Evolutionary conservation across 2,797 vertebrate genomes (phyloP), one percentile per base, ranked within the genome.

Genomic region (Danio choprae): DNA sequence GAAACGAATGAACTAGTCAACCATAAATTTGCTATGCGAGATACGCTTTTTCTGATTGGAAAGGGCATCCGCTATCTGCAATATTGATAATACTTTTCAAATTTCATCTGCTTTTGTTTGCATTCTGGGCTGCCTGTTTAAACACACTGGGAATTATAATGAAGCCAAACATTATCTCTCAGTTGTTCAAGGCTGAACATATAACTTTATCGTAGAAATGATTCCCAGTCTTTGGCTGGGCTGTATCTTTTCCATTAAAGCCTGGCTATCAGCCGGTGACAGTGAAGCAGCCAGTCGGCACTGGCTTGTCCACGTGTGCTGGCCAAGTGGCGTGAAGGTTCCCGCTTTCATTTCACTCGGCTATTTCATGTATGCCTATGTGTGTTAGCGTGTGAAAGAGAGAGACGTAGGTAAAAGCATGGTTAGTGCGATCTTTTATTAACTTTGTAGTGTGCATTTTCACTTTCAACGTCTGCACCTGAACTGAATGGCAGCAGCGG

Each of bases 51-150:
- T 96, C 96, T 97, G 96, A 98, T 97, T 97, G 96, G 96, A 98
- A 99, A 97, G 97, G 97, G 96, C 98, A 98, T 96, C 96, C 96
- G 95, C 97, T 98, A 98, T 98, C 97, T 97, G 95, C 96, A 96
- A 95, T 97, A 98, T 97, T 98, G 97, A 99, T 98, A 98, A 98
- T 97, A 97, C 96, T 98, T 98, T 98, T 98, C 97, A 97, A 98
- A 98, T 98, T 99, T 99, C 97, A 98, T 97, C 96, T 98, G 97
- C 97, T 98, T 98, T 98, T 99, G 98, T 99, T 99, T 99, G 97
- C 96, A 94, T 97, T 98, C 96, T 95, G 95, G 94, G 95, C 96
- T 94, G 95, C 96, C 97, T 99, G 98, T 98, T 99, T 98, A 98
- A 98, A 99, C 97, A 98, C 95, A 96, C 95, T 92, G 95, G 94